Base-by-base conservation (phyloP, 2,113 vertebrate genomes). In the Eclectus roratus region DNA sequence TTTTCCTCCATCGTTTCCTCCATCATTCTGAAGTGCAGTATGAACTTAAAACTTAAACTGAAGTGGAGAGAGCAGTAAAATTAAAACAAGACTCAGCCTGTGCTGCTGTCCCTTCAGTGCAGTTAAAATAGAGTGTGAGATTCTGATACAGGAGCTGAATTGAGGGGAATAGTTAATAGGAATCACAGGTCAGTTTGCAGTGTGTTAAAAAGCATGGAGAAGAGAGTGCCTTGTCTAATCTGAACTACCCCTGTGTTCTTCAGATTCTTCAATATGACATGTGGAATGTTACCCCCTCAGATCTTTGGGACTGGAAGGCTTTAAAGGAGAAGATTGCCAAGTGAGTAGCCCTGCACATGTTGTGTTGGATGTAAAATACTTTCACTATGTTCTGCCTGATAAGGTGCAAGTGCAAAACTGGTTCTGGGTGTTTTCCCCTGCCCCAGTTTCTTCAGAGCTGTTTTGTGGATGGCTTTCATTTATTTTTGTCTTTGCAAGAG, bases 201-300 rank as follows among this genome's bases (percentile, higher is more conserved):
- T 4, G 33, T 64, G 46, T 55, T 37, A 11, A 19, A 7, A 49
- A 66, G 13, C 1, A 1, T 4, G 33, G 44, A 53, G 55, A 13
- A 70, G 29, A 37, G 17, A 31, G 20, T 23, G 0, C 39, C n/a
- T 17, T 19, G 8, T 65, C 31, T 94, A 5, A 93, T 3, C 5
- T 19, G 37, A 13, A 2, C 35, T 27, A 2, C 9, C 10, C 35
- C 49, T 86, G 41, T 92, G 88, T 92, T 94, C 49, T 82, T 71
- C 95, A 99, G 99, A 98, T 99, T 76, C 98, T 99, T 52, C 99
- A 99, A 96, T 99, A 98, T 19, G 99, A 99, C 95, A 99, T 99
- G 99, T 99, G 99, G 99, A 96, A 98, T 2, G 98, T 98, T 91
- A 99, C 97, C 12, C 99, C 99, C 2, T 99, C 99, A 11, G 98